Conservation (phyloP, 2,888 invertebrate species). For the Chloroclysta siterata region DNA sequence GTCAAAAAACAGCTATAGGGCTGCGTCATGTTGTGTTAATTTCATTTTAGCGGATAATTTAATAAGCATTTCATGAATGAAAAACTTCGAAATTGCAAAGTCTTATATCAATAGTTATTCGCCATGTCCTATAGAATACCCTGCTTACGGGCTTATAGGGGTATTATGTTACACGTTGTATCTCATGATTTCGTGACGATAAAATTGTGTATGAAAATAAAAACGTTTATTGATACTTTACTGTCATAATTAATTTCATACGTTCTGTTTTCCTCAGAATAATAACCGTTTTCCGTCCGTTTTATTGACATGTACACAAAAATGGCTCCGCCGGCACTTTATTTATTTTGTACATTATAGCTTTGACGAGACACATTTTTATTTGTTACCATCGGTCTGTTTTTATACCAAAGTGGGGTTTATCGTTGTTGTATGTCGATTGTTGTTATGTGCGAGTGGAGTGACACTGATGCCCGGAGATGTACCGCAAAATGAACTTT, state of each 20-base stretch:
- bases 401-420: slow-evolving; percentile 24
- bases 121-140: too few relatives aligned
- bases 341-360: slow-evolving; percentile 24
- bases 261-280: slow-evolving; percentile 2
- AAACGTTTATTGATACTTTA: not conserved
- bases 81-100: too few relatives aligned
- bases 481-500: slow-evolving; percentile 27
- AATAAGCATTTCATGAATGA: too few relatives aligned
- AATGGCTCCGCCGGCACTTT: slow-evolving; percentile 15
- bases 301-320: slow-evolving; percentile 24
- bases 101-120: too few relatives aligned
- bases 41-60: too few relatives aligned
- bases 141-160: too few relatives aligned
- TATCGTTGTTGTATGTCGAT: slow-evolving; percentile 22
- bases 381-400: slow-evolving; percentile 19
- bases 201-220: slow-evolving; percentile 9
- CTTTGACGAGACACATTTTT: slow-evolving; percentile 26
- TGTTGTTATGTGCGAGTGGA: slow-evolving; percentile 23
- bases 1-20: too few relatives aligned
- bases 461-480: slow-evolving; percentile 16
- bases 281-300: not conserved
- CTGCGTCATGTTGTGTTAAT: too few relatives aligned
- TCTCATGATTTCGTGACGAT: not conserved
- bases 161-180: too few relatives aligned
- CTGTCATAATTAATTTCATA: slow-evolving; percentile 18